Evolutionary conservation across 2,797 vertebrate genomes (phyloP), one percentile per base, ranked within the genome.

Genomic region (Falco cherrug): DNA sequence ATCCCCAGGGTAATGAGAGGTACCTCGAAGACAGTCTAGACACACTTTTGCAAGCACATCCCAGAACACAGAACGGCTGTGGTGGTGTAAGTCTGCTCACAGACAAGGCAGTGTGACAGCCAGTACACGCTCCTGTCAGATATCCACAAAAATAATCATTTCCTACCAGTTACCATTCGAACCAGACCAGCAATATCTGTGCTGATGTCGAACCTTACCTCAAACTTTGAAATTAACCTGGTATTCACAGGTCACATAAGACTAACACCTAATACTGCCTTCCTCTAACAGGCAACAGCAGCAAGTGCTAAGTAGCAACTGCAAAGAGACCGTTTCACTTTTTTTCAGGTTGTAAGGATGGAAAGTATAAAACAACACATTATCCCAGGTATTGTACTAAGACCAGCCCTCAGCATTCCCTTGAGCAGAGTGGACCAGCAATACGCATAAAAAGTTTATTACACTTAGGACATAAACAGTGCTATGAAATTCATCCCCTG

Each of bases 241-340:
- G 29, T 35, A 45, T 22, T 68, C 50, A 6, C 0, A 25, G 45
- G 35, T 35, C 63, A 90, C 0, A 0, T 22, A 59, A 54, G 39
- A 61, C 13, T 54, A 56, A 65, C 28, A 19, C 22, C 35, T 56
- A 59, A 15, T 11, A 51, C 3, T 19, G 14, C 14, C 31, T 3
- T 65, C 75, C 22, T 48, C 41, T 39, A 86, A 86, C 29, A 11
- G 33, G 35, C n/a, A 57, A 64, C 31, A 53, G 29, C 21, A 78
- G 21, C 47, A 70, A 51, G 43, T 5, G 11, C 43, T 10, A 90
- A 85, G 11, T 1, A 88, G 37, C 31, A 86, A 90, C 83, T 6
- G 16, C 10, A 1, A 51, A 78, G 16, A 79, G 26, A 60, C 3
- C 54, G 10, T 21, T 78, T 26, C n/a, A 16, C 28, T 75, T 68